Evolutionary conservation across 2,888 invertebrate species (phyloP), one percentile per base, ranked within the genome.

Genomic region (Lepidocyrtinus sp.): DNA sequence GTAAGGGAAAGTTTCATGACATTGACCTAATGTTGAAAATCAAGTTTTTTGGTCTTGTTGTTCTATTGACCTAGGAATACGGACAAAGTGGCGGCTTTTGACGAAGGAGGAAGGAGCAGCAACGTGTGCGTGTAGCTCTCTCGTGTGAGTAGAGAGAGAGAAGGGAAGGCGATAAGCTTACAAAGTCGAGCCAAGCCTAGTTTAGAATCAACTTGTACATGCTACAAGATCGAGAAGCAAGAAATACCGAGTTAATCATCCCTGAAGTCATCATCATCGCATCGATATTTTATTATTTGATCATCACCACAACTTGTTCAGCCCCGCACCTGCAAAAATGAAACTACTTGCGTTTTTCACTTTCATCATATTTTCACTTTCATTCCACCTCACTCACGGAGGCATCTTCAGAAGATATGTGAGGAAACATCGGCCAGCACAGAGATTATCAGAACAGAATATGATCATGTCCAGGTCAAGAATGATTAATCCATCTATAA

Each of bases 31-130:
- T 81, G 72, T 78, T 59, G 84, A 84, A 84, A 82, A 78, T 85
- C 85, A 81, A 84, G 85, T 85, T 85, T 85, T 86, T 81, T 85
- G 82, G 80, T 85, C 85, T 86, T 72, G 75, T 81, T 85, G 85
- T 86, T 86, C 85, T 86, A 86, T 84, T 86, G 85, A 86, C 86
- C 86, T 72, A 85, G 79, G 77, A 81, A 75, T 79, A 67, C 67
- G 27, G 71, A 73, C 27, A 61, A 59, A 65, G 59, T 46, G 9
- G 5, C 50, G 50, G 50, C 25, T 26, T 36, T 2, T 17, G 55
- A 17, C 15, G n/a, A 24, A 55, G 70, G 50, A 50, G 64, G 25
- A 46, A 68, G 69, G 17, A 50, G 50, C 50, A 17, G 17, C 50
- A 50, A 50, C 50, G 50, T 50, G 73, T 46, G 45, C 24, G 19